These are phyloP conservation scores for Tupiocoris notatus DNA, from an alignment of 2,888 invertebrate species.

Conservation along the genomic window DNA sequence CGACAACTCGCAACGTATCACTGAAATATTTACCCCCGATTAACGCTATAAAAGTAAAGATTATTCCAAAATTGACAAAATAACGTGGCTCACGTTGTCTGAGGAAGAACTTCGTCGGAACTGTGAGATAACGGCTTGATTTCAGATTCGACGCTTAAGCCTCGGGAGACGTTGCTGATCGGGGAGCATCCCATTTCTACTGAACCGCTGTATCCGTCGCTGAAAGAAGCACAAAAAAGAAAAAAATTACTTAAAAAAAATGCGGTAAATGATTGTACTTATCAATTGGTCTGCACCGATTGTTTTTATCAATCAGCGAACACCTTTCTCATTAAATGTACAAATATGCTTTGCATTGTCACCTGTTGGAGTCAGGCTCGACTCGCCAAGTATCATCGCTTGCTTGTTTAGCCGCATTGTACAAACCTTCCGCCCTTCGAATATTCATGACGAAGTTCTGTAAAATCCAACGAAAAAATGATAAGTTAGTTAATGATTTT, in stretches of 20 bases:
- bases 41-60: not conserved
- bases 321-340: too few species aligned
- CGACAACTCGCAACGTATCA: conserved; percentile 45
- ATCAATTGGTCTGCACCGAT: too few species aligned
- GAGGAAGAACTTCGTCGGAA: conserved; percentile 54
- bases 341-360: too few species aligned
- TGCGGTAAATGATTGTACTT: not conserved
- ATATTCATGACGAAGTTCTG: conserved; percentile 72
- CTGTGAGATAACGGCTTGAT: conserved; percentile 56
- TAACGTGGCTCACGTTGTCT: conserved; percentile 35
- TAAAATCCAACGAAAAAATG: conserved; percentile 43
- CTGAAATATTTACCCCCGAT: not conserved
- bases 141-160: conserved; percentile 56
- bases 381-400: conserved; percentile 46
- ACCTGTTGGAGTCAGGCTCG: conserved; percentile 46
- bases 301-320: too few species aligned
- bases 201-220: conserved; percentile 58
- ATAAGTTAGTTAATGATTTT: too few species aligned
- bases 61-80: not conserved
- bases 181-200: conserved; percentile 62
- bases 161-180: conserved; percentile 56
- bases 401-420: conserved; percentile 53
- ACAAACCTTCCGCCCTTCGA: conserved; percentile 72
- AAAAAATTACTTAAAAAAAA: not conserved
- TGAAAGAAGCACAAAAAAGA: conserved; percentile 15